These are phyloP conservation scores for Cephonodes hylas DNA, from an alignment of 2,888 invertebrate genomes.

Conservation along the genomic window DNA sequence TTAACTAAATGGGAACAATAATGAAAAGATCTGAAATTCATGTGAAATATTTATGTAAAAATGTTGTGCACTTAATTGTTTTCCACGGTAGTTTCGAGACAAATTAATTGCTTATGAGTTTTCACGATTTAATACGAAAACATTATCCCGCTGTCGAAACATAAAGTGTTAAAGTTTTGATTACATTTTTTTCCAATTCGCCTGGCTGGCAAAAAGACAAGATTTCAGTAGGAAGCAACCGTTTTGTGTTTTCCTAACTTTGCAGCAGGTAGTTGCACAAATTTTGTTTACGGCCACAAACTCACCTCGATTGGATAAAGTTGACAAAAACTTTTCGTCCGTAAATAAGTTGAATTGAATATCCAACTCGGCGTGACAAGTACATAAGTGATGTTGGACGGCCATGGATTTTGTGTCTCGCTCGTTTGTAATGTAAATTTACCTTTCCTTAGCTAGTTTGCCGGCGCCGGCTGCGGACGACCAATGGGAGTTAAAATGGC, in stretches of 20 bases:
- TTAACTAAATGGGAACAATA: too few relatives aligned
- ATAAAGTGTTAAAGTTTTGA: background rate
- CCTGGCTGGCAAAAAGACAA: background rate
- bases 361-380: conserved; percentile 43
- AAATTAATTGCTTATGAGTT: too few relatives aligned
- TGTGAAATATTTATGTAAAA: too few relatives aligned
- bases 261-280: background rate
- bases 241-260: background rate
- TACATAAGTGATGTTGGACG: conserved; percentile 41
- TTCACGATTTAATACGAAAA: too few relatives aligned
- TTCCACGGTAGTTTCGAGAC: too few relatives aligned
- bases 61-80: too few relatives aligned
- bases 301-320: background rate
- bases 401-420: conserved; percentile 51
- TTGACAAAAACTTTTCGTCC: conserved; percentile 20
- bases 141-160: background rate
- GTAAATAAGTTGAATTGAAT: conserved; percentile 34
- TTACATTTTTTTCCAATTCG: background rate
- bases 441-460: conserved; percentile 57
- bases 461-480: conserved; percentile 38
- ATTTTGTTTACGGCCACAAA: conserved; percentile 2
- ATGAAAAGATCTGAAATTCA: too few relatives aligned
- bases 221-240: background rate
- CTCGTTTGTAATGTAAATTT: conserved; percentile 68
- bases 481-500: conserved; percentile 44